phyloP scores from a whole-genome alignment of 2,113 vertebrate species.

The Pampusana beccarii region DNA sequence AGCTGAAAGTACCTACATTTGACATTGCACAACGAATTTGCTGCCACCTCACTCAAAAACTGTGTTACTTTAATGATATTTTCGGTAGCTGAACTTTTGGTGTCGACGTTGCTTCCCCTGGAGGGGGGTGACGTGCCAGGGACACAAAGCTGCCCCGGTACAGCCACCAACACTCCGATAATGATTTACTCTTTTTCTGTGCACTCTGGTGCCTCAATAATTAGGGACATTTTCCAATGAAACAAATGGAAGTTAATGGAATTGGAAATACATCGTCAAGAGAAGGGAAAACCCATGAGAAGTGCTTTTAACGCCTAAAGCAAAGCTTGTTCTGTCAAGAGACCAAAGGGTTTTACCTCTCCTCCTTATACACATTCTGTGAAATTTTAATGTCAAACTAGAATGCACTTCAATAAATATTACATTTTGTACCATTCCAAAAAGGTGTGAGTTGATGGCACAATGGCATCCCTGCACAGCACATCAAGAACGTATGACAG shows the following conservation, averaged over 20 bases:
- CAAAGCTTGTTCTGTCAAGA: background rate
- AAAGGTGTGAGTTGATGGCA: background rate
- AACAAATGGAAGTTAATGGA: background rate
- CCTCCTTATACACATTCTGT: background rate
- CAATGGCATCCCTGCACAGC: background rate
- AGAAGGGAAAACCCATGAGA: background rate
- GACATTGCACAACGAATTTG: background rate
- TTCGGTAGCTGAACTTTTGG: background rate
- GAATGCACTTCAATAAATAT: conserved; percentile 19
- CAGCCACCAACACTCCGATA: background rate
- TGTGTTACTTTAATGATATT: background rate
- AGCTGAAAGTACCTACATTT: background rate
- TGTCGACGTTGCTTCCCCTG: background rate
- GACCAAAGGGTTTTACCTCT: conserved; percentile 25
- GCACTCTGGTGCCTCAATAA: background rate
- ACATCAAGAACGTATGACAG: background rate
- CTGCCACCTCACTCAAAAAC: background rate
- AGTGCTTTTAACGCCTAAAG: conserved; percentile 29
- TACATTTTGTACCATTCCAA: background rate
- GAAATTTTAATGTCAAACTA: conserved; percentile 37
- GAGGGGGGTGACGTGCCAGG: background rate
- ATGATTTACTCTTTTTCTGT: background rate
- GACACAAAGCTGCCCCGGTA: background rate
- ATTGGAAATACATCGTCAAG: background rate
- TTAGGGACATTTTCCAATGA: background rate